Conservation (phyloP, 1,140 invertebrate genomes). For the Zaprionus ornatus region DNA sequence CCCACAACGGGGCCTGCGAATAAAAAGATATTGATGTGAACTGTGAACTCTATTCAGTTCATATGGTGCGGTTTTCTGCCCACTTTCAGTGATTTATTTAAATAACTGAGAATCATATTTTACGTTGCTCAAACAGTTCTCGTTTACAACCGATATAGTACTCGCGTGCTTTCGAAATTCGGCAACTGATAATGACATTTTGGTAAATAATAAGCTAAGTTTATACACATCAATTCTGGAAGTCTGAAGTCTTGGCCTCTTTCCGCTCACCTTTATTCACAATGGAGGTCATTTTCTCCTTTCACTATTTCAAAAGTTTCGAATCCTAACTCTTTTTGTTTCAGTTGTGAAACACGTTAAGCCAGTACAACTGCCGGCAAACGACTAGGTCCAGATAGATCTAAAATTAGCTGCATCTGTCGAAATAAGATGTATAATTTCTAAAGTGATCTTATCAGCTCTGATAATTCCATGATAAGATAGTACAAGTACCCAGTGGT, state of each 20-base stretch:
- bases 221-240: constrained; percentile 1
- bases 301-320: background rate
- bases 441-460: constrained; percentile 24
- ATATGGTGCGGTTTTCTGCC: too few species aligned
- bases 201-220: background rate
- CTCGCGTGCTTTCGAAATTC: constrained; percentile 11
- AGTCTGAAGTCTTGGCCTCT: background rate
- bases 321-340: too few species aligned
- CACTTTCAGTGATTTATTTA: background rate
- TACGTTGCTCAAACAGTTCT: background rate
- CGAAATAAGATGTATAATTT: background rate
- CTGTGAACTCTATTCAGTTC: too few species aligned
- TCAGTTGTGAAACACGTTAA: constrained; percentile 5
- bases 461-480: constrained; percentile 35
- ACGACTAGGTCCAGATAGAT: constrained; percentile 17
- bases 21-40: background rate
- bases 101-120: background rate
- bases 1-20: constrained; percentile 61
- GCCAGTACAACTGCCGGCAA: background rate
- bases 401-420: too few species aligned
- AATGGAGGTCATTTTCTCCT: constrained; percentile 21
- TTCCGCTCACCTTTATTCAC: constrained; percentile 18
- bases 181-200: constrained; percentile 13
- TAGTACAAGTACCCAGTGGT: background rate
- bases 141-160: background rate